A percentile compares a stretch with the other conserved stretches of the same genome.
These are phyloP conservation scores for Scaptomyza flava DNA, from an alignment of 2,888 invertebrate species.

Conservation along the genomic window DNA sequence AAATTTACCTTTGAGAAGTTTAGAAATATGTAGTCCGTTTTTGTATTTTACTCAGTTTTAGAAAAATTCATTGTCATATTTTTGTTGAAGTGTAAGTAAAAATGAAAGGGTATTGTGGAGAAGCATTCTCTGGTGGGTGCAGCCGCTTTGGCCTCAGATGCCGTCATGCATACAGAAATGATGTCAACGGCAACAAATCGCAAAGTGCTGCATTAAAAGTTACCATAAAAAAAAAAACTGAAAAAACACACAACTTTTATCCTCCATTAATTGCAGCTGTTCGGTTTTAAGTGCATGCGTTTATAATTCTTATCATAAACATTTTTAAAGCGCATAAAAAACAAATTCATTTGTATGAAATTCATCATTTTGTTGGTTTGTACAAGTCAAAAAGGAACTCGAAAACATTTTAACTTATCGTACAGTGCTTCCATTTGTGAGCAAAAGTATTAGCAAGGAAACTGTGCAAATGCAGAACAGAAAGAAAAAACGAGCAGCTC, in stretches of 20 bases:
- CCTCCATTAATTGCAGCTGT: slow-evolving; percentile 3
- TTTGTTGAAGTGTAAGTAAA: background rate
- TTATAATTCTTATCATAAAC: background rate
- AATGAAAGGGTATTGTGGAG: background rate
- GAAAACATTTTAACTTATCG: background rate
- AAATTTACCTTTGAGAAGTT: background rate
- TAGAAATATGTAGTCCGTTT: too few species aligned
- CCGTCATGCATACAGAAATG: slow-evolving; percentile 54
- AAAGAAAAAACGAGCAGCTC: too few species aligned
- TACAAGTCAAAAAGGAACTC: background rate
- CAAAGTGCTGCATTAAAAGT: slow-evolving; percentile 38
- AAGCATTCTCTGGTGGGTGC: background rate
- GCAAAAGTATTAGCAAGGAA: background rate
- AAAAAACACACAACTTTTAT: slow-evolving; percentile 19
- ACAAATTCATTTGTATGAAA: background rate
- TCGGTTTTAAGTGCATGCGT: slow-evolving; percentile 2
- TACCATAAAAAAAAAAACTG: slow-evolving; percentile 1
- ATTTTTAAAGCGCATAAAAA: background rate
- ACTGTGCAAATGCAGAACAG: too few species aligned
- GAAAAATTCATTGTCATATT: too few species aligned
- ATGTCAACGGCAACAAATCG: slow-evolving; percentile 48
- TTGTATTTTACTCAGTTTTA: too few species aligned
- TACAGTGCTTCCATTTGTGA: background rate
- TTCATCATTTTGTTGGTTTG: background rate
- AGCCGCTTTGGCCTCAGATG: slow-evolving; percentile 27